Evolutionary conservation across 2,888 invertebrate genomes (phyloP).

Genomic region (Chrysodeixis includens): DNA sequence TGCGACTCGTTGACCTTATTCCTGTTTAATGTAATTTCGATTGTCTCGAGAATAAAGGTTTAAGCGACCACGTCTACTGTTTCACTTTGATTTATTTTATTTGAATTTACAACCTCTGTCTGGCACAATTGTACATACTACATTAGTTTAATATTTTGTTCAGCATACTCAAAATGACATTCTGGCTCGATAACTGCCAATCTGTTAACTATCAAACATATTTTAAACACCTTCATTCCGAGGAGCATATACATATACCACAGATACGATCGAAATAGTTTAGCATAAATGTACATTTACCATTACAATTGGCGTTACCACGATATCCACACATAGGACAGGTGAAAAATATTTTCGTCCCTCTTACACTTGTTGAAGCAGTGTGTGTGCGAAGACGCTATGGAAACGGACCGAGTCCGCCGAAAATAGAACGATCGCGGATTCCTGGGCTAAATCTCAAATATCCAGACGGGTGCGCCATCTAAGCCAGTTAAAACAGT

Average conservation of each 20-base stretch:
- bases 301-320: slow-evolving; percentile 80
- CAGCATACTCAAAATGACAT: slow-evolving; percentile 24
- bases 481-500: slow-evolving; percentile 93
- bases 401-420: slow-evolving; percentile 78
- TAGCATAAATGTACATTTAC: slow-evolving; percentile 87
- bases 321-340: slow-evolving; percentile 63
- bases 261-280: slow-evolving; percentile 87
- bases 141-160: slow-evolving; percentile 25
- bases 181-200: slow-evolving; percentile 12
- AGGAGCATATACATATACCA: slow-evolving; percentile 68
- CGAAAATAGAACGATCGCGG: slow-evolving; percentile 88
- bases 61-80: slow-evolving; percentile 17
- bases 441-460: slow-evolving; percentile 91
- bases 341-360: slow-evolving; percentile 73
- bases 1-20: background rate
- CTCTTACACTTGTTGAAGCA: slow-evolving; percentile 68
- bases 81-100: background rate
- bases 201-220: slow-evolving; percentile 32
- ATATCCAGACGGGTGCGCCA: slow-evolving; percentile 91
- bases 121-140: background rate
- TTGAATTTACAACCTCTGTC: background rate
- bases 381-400: slow-evolving; percentile 70
- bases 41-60: slow-evolving; percentile 49
- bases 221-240: slow-evolving; percentile 71
- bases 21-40: slow-evolving; percentile 29